phyloP scores from a whole-genome alignment of 2,113 vertebrate genomes.

The Amblyopsis rosae region DNA sequence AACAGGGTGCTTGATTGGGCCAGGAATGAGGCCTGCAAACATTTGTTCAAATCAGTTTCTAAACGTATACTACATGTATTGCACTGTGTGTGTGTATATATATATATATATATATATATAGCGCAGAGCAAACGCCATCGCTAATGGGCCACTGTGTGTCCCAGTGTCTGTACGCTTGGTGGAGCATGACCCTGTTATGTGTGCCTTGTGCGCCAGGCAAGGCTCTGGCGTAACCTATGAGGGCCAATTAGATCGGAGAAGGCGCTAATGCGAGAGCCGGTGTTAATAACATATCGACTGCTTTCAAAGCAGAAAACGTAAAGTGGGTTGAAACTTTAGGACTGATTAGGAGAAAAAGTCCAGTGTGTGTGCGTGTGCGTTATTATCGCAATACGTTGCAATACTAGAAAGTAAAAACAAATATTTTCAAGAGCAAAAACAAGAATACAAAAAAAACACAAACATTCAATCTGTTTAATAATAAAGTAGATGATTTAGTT shows the following conservation, averaged over 20 bases:
- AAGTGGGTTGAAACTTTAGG: slow-evolving; percentile 15
- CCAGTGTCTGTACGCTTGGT: not conserved
- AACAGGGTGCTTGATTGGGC: slow-evolving; percentile 1
- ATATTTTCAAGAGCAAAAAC: too few relatives aligned
- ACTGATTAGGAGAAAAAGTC: not conserved
- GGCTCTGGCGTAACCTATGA: slow-evolving; percentile 32
- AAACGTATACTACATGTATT: not conserved
- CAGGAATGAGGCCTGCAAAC: not conserved
- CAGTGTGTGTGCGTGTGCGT: too few relatives aligned
- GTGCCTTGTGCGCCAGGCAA: slow-evolving; percentile 24
- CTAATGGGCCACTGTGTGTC: not conserved
- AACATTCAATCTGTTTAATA: too few relatives aligned
- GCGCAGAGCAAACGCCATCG: not conserved
- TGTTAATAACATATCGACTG: slow-evolving; percentile 7
- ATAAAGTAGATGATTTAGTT: too few relatives aligned
- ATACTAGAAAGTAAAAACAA: too few relatives aligned
- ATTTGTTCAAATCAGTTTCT: not conserved
- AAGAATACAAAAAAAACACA: too few relatives aligned
- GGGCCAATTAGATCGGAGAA: slow-evolving; percentile 38
- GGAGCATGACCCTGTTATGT: not conserved
- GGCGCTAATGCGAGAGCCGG: slow-evolving; percentile 28
- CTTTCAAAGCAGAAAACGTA: not conserved
- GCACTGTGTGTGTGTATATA: slow-evolving; percentile 1
- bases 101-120: not conserved
- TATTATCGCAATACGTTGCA: too few relatives aligned